A percentile compares a stretch with the other conserved stretches of the same genome.
phyloP scores from a whole-genome alignment of 2,888 invertebrate genomes.

The Drosophila mayaguana region DNA sequence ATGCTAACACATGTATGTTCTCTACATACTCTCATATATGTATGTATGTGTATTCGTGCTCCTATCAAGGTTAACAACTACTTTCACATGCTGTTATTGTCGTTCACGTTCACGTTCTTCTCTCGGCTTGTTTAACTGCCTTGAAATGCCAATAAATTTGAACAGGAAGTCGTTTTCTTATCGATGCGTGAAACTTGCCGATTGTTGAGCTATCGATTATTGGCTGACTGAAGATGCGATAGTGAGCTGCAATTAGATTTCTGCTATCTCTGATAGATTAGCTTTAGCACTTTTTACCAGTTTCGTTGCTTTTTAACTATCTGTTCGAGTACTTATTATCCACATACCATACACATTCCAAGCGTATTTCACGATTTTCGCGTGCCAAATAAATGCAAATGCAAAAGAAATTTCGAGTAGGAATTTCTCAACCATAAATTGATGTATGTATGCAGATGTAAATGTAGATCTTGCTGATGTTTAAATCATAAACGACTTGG shows the following conservation, averaged over 20 bases:
- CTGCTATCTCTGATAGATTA: slow-evolving; percentile 4
- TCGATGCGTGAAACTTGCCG: not conserved
- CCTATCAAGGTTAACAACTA: slow-evolving; percentile 18
- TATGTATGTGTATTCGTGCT: slow-evolving; percentile 13
- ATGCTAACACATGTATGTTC: not conserved
- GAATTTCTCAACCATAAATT: not conserved
- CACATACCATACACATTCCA: slow-evolving; percentile 18
- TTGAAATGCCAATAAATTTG: not conserved
- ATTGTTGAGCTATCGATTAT: slow-evolving; percentile 7
- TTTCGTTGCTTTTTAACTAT: not conserved
- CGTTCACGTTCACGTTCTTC: not conserved
- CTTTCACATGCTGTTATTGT: not conserved
- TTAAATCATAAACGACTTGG: not conserved
- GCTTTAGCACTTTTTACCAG: not conserved
- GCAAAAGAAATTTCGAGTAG: slow-evolving; percentile 7
- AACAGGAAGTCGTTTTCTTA: slow-evolving; percentile 3
- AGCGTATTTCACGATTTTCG: slow-evolving; percentile 1
- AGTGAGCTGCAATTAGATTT: slow-evolving; percentile 4
- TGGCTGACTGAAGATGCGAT: not conserved
- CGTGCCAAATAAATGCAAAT: slow-evolving; percentile 9
- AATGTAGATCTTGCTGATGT: not conserved
- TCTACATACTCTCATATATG: not conserved
- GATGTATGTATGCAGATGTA: not conserved
- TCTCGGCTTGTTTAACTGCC: not conserved
- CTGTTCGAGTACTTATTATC: not conserved